phyloP scores from a whole-genome alignment of 2,888 invertebrate species.

The Nephrocerus scutellatus region DNA sequence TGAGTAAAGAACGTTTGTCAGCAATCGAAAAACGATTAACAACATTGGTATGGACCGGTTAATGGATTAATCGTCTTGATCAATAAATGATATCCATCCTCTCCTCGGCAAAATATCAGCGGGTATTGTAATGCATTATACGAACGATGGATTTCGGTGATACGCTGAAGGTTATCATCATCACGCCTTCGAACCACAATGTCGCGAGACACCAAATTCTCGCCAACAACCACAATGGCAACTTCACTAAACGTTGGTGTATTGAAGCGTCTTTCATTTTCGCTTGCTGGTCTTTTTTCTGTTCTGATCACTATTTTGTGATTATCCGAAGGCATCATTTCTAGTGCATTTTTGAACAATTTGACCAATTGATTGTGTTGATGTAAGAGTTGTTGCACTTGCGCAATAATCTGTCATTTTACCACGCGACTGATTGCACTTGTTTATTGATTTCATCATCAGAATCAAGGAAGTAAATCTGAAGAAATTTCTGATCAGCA shows the following conservation, averaged over 20 bases:
- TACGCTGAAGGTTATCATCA: conserved; percentile 22
- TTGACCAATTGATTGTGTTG: conserved; percentile 29
- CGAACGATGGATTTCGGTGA: conserved; percentile 28
- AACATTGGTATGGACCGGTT: too few relatives aligned
- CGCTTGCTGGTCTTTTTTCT: conserved; percentile 29
- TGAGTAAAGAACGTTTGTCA: too few relatives aligned
- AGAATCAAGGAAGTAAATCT: too few relatives aligned
- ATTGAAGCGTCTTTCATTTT: conserved; percentile 32
- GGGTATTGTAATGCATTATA: conserved; percentile 12
- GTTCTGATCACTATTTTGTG: conserved; percentile 28
- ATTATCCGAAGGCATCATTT: conserved; percentile 18
- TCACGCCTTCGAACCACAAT: conserved; percentile 27
- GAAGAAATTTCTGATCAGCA: too few relatives aligned
- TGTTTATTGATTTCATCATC: too few relatives aligned
- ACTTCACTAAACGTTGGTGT: conserved; percentile 37
- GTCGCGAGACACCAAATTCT: conserved; percentile 30
- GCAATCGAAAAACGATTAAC: too few relatives aligned
- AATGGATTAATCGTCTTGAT: conserved; percentile 10
- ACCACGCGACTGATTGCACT: too few relatives aligned
- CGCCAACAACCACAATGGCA: conserved; percentile 33
- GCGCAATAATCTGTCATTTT: conserved; percentile 9
- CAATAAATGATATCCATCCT: conserved; percentile 20
- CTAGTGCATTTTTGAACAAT: conserved; percentile 32
- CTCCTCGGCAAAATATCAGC: conserved; percentile 16
- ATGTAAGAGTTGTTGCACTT: conserved; percentile 19